Conservation (phyloP, 2,797 vertebrate genomes). For the Sphaeramia orbicularis region DNA sequence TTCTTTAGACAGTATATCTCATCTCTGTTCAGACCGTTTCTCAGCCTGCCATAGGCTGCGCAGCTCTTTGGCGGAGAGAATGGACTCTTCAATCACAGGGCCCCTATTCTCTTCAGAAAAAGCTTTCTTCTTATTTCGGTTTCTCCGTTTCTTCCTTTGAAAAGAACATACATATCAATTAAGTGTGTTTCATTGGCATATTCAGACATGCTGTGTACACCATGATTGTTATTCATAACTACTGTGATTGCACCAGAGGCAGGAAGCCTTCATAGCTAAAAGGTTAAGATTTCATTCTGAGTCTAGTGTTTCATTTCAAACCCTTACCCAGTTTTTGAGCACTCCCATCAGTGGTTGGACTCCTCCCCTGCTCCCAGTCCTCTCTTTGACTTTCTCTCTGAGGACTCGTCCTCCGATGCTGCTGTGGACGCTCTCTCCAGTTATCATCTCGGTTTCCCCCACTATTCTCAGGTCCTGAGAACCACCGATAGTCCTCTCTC, state of each 20-base stretch:
- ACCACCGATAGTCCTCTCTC: constrained; percentile 85
- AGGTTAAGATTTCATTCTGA: too few relatives aligned
- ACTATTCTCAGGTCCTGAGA: constrained; percentile 79
- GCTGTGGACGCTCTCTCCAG: constrained; percentile 85
- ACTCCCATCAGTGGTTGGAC: constrained; percentile 43
- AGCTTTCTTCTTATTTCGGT: constrained; percentile 79
- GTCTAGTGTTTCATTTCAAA: neutral
- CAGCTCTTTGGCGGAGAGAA: constrained; percentile 86
- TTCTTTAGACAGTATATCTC: constrained; percentile 88
- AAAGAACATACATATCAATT: constrained; percentile 5
- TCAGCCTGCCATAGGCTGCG: constrained; percentile 87
- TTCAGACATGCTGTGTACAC: neutral
- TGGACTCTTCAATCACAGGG: constrained; percentile 86
- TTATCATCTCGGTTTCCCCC: constrained; percentile 76
- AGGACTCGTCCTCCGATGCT: constrained; percentile 80
- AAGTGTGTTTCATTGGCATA: neutral
- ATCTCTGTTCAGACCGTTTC: constrained; percentile 86
- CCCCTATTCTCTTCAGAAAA: constrained; percentile 82
- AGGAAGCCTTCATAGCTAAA: too few relatives aligned
- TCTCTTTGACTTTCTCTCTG: constrained; percentile 81
- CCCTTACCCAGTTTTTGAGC: constrained; percentile 67
- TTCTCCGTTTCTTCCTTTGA: constrained; percentile 78
- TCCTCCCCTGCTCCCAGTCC: constrained; percentile 71
- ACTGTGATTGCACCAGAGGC: neutral
- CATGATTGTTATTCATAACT: too few relatives aligned